A percentile compares a stretch with the other conserved stretches of the same genome.
phyloP scores from a whole-genome alignment of 2,797 vertebrate genomes.

The Perodicticus potto region DNA sequence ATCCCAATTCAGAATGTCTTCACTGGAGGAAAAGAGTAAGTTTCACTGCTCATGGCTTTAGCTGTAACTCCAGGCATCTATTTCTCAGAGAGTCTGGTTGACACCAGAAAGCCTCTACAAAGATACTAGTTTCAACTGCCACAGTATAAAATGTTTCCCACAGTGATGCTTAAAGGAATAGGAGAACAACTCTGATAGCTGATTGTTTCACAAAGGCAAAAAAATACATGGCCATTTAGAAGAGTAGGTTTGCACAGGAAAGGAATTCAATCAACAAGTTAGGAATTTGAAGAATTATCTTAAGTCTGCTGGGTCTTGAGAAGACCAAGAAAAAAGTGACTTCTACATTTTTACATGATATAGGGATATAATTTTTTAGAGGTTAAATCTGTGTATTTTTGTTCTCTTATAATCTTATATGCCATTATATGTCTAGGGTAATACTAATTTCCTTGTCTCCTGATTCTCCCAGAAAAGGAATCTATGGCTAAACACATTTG shows the following conservation, averaged over 20 bases:
- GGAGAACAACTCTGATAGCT: neutral
- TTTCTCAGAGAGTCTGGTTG: neutral
- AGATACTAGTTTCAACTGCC: neutral
- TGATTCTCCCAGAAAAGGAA: neutral
- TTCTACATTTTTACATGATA: neutral
- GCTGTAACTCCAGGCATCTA: neutral
- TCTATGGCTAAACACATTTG: neutral
- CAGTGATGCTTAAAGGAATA: neutral
- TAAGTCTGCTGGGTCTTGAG: neutral
- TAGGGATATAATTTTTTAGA: neutral
- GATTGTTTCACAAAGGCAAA: neutral
- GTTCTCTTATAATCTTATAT: neutral
- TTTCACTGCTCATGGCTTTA: neutral
- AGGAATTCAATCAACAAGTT: neutral
- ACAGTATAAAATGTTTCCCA: neutral
- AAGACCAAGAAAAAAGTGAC: neutral
- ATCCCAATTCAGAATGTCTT: neutral
- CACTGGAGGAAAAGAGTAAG: neutral
- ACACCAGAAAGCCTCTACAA: neutral
- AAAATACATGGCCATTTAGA: neutral
- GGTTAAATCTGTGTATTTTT: neutral
- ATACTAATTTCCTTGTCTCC: neutral
- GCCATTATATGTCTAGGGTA: neutral
- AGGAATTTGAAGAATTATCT: neutral
- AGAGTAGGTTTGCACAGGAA: neutral